Base-by-base conservation (phyloP, 1,140 invertebrate genomes). In the Eufriesea mexicana region DNA sequence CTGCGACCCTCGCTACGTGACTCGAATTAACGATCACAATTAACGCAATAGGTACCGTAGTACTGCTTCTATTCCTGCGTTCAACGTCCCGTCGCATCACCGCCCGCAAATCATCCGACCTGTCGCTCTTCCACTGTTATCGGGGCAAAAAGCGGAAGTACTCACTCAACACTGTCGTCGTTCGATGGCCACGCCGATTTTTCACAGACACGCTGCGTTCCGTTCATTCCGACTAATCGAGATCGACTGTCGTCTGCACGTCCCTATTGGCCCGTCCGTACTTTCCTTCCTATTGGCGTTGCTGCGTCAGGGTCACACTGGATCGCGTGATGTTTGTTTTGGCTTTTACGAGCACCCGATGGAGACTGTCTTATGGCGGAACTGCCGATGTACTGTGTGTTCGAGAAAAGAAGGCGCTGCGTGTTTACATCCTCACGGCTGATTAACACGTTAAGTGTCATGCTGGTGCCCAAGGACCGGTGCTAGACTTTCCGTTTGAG, bases 1-100 rank as follows among this genome's bases (percentile, higher is more conserved):
- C 76, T 45, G 80, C 64, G 84, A 81, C 83, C 87, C 83, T 87
- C 79, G 76, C 86, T 81, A 89, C 87, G 87, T 89, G 87, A 89
- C 87, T 88, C 84, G 88, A 88, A 89, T 88, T 84, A 89, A 89
- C 88, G 88, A 89, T 86, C 88, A 88, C 88, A 88, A 86, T 89
- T 89, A 89, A 89, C 86, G 87, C 83, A 83, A 85, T 85, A 84
- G 64, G 76, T 72, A 79, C 49, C 35, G 59, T 64, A 79, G 42
- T 28, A 47, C 14, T 25, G 71, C 25, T 61, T n/a, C 61, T 62
- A 9, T 35, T 62, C 25, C 25, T 35, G 25, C 61, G 8, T 68
- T 49, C 74, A 42, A 47, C 42, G 54, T 42, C 54, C 55, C 25
- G 62, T 68, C 45, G 18, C 42, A 18, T 12, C 51, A 8, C 1